Evolutionary conservation across 2,113 vertebrate species (phyloP).

Genomic region (Corydoras maculifer): DNA sequence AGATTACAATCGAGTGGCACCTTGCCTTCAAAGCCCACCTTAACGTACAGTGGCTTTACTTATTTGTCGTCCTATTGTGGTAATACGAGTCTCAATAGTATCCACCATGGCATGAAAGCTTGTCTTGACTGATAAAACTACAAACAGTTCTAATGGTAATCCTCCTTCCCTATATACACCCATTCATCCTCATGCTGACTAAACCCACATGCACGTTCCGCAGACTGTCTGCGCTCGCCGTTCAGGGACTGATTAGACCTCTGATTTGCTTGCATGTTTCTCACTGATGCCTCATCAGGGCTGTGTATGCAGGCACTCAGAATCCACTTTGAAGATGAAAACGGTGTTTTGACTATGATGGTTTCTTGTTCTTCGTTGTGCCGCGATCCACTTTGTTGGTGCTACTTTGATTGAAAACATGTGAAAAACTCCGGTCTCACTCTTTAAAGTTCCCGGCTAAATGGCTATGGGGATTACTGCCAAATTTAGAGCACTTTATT

Average conservation of each 20-base stretch:
- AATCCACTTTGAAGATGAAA: constrained; percentile 30
- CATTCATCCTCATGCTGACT: constrained; percentile 13
- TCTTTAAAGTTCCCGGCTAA: constrained; percentile 24
- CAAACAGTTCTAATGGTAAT: neutral
- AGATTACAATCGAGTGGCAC: no score
- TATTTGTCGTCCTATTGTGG: constrained; percentile 35
- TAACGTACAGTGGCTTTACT: no score
- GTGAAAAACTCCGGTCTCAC: constrained; percentile 33
- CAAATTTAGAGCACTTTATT: constrained; percentile 24
- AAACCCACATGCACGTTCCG: constrained; percentile 21
- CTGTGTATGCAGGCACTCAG: constrained; percentile 32
- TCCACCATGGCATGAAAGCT: neutral
- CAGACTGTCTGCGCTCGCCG: constrained; percentile 23
- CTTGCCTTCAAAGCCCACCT: no score
- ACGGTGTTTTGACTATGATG: constrained; percentile 41
- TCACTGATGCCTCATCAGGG: constrained; percentile 27
- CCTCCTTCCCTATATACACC: neutral
- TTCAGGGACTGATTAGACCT: constrained; percentile 29
- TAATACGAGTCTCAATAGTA: neutral
- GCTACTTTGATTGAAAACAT: constrained; percentile 43
- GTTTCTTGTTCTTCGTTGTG: constrained; percentile 29
- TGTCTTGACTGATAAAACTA: constrained; percentile 7
- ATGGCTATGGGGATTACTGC: constrained; percentile 33
- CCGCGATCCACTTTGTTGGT: constrained; percentile 40
- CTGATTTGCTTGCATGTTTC: constrained; percentile 26